Evolutionary conservation across 2,113 vertebrate species (phyloP).

Genomic region (Pachyramphus minor): DNA sequence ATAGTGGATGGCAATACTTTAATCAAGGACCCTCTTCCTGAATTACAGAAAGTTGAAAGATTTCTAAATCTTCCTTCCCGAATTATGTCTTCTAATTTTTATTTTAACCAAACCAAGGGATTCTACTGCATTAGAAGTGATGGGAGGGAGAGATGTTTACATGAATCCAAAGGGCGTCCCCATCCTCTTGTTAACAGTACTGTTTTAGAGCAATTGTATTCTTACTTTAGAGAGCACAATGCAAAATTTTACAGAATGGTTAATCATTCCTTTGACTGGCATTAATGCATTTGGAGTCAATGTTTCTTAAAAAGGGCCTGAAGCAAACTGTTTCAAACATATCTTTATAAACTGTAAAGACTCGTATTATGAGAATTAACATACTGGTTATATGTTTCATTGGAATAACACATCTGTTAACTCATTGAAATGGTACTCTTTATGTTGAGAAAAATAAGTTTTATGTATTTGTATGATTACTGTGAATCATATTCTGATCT

Average conservation of each 20-base stretch:
- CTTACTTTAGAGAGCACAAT: slow-evolving; percentile 90
- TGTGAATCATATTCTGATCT: neutral
- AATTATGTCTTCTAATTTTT: slow-evolving; percentile 90
- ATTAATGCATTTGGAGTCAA: slow-evolving; percentile 61
- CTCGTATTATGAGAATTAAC: neutral
- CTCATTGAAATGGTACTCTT: neutral
- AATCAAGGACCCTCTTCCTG: slow-evolving; percentile 87
- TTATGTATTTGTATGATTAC: neutral
- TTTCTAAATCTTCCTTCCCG: slow-evolving; percentile 86
- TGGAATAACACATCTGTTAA: neutral
- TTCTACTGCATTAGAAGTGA: slow-evolving; percentile 93
- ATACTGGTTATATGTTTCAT: neutral
- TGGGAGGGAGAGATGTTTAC: slow-evolving; percentile 88
- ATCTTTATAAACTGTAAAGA: neutral
- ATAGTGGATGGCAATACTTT: slow-evolving; percentile 90
- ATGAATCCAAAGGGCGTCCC: slow-evolving; percentile 91
- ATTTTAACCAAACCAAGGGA: slow-evolving; percentile 94
- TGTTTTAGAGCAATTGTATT: slow-evolving; percentile 85
- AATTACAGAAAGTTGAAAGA: slow-evolving; percentile 88
- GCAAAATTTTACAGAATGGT: slow-evolving; percentile 89
- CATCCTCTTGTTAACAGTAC: slow-evolving; percentile 87
- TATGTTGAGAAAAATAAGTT: neutral
- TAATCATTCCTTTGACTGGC: slow-evolving; percentile 89
- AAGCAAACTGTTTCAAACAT: neutral
- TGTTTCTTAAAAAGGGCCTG: slow-evolving; percentile 10